phyloP scores from a whole-genome alignment of 2,113 vertebrate species.

The Anthoscopus minutus region DNA sequence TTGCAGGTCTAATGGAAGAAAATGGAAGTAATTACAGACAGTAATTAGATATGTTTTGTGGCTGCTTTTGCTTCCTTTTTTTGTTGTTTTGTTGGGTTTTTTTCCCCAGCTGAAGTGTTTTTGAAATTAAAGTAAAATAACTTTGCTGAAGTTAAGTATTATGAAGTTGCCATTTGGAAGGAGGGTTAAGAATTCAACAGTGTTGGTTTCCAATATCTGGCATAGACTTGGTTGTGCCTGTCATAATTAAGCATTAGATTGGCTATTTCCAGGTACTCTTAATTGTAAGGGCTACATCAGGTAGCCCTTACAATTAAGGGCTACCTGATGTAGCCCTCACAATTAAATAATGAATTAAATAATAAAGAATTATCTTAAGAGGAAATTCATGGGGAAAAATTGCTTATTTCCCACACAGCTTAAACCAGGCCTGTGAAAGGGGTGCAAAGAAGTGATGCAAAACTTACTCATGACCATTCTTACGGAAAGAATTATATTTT shows the following conservation, averaged over 20 bases:
- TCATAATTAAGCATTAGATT: neutral
- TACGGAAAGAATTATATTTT: neutral
- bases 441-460: neutral
- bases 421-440: neutral
- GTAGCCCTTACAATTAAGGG: too few species aligned
- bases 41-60: neutral
- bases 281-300: neutral
- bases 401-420: neutral
- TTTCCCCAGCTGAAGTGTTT: neutral
- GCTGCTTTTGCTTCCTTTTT: neutral
- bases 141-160: neutral
- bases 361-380: neutral
- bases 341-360: too few species aligned
- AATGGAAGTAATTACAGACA: neutral
- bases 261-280: neutral
- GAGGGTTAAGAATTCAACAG: rapidly evolving
- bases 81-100: neutral
- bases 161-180: neutral
- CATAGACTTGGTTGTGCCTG: neutral
- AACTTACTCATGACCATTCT: neutral
- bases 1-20: neutral
- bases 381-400: neutral
- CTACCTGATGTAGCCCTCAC: too few species aligned
- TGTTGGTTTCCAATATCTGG: neutral
- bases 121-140: neutral